These are phyloP conservation scores for Pipa parva DNA, from an alignment of 2,113 vertebrate genomes.

Conservation along the genomic window DNA sequence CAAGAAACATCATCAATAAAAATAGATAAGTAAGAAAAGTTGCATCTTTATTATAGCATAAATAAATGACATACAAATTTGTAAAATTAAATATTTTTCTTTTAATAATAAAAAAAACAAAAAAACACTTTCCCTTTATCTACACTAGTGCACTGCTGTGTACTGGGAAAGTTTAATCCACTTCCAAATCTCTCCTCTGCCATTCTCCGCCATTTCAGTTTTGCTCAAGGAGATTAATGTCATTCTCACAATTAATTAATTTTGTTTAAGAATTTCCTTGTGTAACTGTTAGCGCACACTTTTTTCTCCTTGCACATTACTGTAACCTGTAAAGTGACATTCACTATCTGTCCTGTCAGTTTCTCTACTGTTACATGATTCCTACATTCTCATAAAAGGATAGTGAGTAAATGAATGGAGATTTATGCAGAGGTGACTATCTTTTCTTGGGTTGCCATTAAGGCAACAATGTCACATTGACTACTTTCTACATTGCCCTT, in stretches of 20 bases:
- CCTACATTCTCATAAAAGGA: conserved; percentile 2
- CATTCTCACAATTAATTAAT: not conserved
- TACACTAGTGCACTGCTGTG: too few relatives aligned
- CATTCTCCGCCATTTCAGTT: too few relatives aligned
- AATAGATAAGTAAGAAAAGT: too few relatives aligned
- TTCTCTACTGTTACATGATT: not conserved
- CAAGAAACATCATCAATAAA: too few relatives aligned
- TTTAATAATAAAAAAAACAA: too few relatives aligned
- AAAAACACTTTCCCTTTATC: too few relatives aligned
- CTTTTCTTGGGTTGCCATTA: conserved; percentile 11
- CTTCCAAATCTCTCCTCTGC: too few relatives aligned
- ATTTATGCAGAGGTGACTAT: conserved; percentile 30
- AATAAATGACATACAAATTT: too few relatives aligned
- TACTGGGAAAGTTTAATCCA: too few relatives aligned
- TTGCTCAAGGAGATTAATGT: not conserved
- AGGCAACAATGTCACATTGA: conserved; percentile 18
- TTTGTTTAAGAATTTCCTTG: not conserved
- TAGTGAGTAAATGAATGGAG: conserved; percentile 8
- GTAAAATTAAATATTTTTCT: too few relatives aligned
- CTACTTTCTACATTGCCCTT: conserved; percentile 17
- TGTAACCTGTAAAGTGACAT: not conserved
- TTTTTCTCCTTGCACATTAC: not conserved
- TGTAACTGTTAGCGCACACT: not conserved
- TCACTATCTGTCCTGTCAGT: not conserved
- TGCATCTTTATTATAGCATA: too few relatives aligned